A percentile compares a stretch with the other conserved stretches of the same genome.
phyloP scores from a whole-genome alignment of 2,888 invertebrate species.

The Pterobdella sp. region DNA sequence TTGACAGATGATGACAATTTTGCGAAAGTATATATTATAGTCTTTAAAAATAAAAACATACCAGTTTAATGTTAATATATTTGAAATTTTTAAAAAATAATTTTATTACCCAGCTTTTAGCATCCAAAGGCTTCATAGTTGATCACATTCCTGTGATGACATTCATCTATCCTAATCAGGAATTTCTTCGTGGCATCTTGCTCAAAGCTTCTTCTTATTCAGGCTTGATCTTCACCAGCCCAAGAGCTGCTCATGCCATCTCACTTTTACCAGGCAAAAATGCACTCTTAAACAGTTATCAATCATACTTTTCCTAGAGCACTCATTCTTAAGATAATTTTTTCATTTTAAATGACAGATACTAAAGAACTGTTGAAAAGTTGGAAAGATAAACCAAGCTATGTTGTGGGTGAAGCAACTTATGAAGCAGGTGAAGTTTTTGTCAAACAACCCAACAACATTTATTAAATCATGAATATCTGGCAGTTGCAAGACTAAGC shows the following conservation, averaged over 20 bases:
- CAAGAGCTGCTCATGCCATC: not conserved
- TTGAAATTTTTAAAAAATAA: too few species aligned
- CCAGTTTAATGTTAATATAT: too few species aligned
- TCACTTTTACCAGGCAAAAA: not conserved
- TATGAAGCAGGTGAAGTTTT: not conserved
- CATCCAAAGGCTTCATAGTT: not conserved
- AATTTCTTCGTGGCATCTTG: not conserved
- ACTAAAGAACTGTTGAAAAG: not conserved
- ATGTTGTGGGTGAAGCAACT: conserved; percentile 1
- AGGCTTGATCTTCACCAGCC: not conserved
- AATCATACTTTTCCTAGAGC: not conserved
- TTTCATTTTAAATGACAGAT: not conserved
- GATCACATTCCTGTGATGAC: conserved; percentile 1
- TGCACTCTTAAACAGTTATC: too few species aligned
- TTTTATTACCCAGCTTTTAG: too few species aligned
- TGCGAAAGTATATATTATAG: too few species aligned
- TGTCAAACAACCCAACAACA: not conserved
- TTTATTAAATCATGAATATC: not conserved
- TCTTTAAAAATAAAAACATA: too few species aligned
- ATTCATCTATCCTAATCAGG: not conserved
- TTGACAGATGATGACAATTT: too few species aligned
- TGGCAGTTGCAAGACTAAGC: not conserved
- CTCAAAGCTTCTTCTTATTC: not conserved
- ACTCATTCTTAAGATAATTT: not conserved
- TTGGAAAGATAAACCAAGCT: not conserved